Percentiles rank a stretch among this genome's conserved stretches.
These are phyloP conservation scores for Apis cerana DNA, from an alignment of 1,140 invertebrate species.

Conservation along the genomic window DNA sequence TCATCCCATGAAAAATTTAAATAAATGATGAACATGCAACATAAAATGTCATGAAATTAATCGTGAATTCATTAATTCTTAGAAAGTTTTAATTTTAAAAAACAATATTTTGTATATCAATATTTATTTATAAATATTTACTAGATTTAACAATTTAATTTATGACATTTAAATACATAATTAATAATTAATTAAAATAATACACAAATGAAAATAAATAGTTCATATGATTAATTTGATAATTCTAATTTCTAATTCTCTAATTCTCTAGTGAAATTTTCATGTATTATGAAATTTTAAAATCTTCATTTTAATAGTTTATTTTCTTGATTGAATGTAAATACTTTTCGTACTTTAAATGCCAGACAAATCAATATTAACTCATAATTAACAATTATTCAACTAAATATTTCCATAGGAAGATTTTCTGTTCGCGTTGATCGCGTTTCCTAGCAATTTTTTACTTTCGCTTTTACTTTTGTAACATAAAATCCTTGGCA, in stretches of 20 bases:
- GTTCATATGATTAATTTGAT: too few relatives aligned
- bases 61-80: neutral
- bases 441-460: conserved; percentile 23
- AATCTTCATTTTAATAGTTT: neutral
- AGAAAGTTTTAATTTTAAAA: neutral
- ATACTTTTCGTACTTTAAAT: neutral
- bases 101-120: neutral
- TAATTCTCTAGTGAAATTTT: neutral
- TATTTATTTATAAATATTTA: neutral
- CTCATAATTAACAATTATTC: neutral
- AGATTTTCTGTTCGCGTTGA: conserved; percentile 8
- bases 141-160: too few relatives aligned
- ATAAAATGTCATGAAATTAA: neutral
- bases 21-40: neutral
- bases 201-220: too few relatives aligned
- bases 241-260: too few relatives aligned
- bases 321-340: neutral
- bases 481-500: neutral
- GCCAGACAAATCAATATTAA: neutral
- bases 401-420: neutral
- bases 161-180: too few relatives aligned
- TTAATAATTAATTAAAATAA: too few relatives aligned
- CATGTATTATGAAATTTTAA: neutral
- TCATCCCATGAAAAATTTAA: neutral
- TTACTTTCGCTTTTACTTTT: conserved; percentile 33